phyloP scores from a whole-genome alignment of 2,113 vertebrate species.

The Xenotilapia longispinis region DNA sequence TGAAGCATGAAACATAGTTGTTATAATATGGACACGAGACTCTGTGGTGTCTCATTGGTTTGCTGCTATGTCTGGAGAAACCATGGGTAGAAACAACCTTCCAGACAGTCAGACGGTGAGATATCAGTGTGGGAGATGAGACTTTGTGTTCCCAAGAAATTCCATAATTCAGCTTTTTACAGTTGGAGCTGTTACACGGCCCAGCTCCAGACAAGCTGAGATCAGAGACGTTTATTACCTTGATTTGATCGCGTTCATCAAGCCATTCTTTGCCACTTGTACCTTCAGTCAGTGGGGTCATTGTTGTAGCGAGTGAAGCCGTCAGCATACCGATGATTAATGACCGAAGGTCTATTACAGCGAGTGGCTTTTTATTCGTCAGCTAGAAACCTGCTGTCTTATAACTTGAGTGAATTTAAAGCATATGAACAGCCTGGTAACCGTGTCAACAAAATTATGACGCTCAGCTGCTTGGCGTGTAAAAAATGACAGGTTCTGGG shows the following conservation, averaged over 20 bases:
- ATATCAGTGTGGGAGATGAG: not conserved
- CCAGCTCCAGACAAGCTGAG: not conserved
- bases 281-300: not conserved
- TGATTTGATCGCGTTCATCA: not conserved
- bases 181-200: not conserved
- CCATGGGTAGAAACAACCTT: not conserved
- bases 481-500: not conserved
- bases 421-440: not conserved
- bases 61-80: not conserved
- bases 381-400: not conserved
- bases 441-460: not conserved
- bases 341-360: not conserved
- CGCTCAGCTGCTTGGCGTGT: not conserved
- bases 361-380: slow-evolving; percentile 5
- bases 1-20: not conserved
- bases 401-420: not conserved
- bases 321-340: not conserved
- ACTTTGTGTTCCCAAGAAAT: not conserved
- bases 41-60: not conserved
- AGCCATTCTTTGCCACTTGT: not conserved
- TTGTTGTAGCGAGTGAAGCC: not conserved
- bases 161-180: not conserved
- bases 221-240: not conserved
- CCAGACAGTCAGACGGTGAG: not conserved
- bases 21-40: not conserved